These are phyloP conservation scores for Zaprionus ghesquierei DNA, from an alignment of 1,140 invertebrate species.

Conservation along the genomic window DNA sequence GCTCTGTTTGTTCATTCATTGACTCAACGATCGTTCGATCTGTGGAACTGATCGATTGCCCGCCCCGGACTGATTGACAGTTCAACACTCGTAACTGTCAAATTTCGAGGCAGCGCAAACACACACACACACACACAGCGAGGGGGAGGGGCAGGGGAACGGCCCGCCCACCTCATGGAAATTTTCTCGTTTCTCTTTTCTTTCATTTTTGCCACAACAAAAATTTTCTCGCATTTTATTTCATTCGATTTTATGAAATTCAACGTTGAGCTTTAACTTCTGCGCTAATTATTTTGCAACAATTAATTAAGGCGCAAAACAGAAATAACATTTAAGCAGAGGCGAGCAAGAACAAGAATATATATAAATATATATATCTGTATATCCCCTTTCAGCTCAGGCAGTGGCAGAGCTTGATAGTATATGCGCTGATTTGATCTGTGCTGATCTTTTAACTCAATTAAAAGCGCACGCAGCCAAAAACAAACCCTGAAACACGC, in stretches of 20 bases:
- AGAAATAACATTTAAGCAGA: conserved; percentile 58
- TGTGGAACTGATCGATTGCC: conserved; percentile 45
- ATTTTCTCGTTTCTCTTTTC: conserved; percentile 1
- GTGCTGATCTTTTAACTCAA: conserved; percentile 77
- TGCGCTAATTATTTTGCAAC: conserved; percentile 76
- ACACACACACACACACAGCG: background rate
- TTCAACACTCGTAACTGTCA: conserved; percentile 77
- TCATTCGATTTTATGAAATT: conserved; percentile 59
- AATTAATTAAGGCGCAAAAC: conserved; percentile 73
- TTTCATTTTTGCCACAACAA: background rate
- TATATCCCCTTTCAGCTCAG: background rate
- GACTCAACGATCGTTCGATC: conserved; percentile 30
- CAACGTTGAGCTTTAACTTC: conserved; percentile 70
- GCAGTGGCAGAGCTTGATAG: background rate
- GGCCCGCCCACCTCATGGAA: background rate
- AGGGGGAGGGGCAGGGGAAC: too few species aligned
- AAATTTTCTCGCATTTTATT: conserved; percentile 19
- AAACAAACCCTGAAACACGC: background rate
- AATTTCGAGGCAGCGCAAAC: conserved; percentile 43
- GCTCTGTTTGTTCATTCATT: conserved; percentile 11
- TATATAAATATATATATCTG: conserved; percentile 1
- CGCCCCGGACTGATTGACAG: conserved; percentile 72
- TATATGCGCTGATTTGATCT: conserved; percentile 60
- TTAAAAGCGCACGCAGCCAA: conserved; percentile 77
- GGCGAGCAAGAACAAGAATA: conserved; percentile 7